These are phyloP conservation scores for Ctenicera cuprea DNA, from an alignment of 2,888 invertebrate species.

Conservation along the genomic window DNA sequence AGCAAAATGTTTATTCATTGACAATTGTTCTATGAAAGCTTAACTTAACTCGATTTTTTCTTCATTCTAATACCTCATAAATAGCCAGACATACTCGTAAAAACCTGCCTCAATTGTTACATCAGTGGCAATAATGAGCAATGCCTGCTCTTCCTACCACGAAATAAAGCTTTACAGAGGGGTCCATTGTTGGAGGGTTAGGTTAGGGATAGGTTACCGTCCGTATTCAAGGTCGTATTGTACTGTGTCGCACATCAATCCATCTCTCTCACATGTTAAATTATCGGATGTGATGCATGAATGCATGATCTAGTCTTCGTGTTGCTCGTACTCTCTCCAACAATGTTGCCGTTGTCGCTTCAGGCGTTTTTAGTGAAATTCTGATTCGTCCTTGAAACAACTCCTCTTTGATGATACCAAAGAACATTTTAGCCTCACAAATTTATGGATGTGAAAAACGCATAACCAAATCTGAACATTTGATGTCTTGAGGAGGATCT, in stretches of 20 bases:
- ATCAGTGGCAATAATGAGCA: slow-evolving; percentile 4
- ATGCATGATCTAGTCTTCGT: slow-evolving; percentile 10
- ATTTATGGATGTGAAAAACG: no score
- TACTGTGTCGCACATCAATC: slow-evolving; percentile 15
- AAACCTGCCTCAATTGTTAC: slow-evolving; percentile 19
- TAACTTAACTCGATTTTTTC: no score
- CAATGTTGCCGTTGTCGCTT: background rate
- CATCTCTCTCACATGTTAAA: slow-evolving; percentile 12
- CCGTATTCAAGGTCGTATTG: slow-evolving; percentile 60
- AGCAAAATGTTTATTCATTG: no score
- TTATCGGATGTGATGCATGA: slow-evolving; percentile 24
- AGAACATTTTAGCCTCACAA: no score
- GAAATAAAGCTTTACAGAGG: slow-evolving; percentile 44
- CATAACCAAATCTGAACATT: no score
- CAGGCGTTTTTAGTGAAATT: background rate
- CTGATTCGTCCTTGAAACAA: no score
- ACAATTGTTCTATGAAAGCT: no score
- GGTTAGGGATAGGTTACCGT: slow-evolving; percentile 63
- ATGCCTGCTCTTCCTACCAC: slow-evolving; percentile 37
- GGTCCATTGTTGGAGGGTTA: slow-evolving; percentile 58
- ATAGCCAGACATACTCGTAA: slow-evolving; percentile 2
- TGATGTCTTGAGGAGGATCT: no score
- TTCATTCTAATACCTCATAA: no score
- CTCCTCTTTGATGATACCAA: no score
- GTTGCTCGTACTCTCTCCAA: background rate